These are phyloP conservation scores for Ceratina australensis DNA, from an alignment of 1,140 invertebrate genomes.

Conservation along the genomic window DNA sequence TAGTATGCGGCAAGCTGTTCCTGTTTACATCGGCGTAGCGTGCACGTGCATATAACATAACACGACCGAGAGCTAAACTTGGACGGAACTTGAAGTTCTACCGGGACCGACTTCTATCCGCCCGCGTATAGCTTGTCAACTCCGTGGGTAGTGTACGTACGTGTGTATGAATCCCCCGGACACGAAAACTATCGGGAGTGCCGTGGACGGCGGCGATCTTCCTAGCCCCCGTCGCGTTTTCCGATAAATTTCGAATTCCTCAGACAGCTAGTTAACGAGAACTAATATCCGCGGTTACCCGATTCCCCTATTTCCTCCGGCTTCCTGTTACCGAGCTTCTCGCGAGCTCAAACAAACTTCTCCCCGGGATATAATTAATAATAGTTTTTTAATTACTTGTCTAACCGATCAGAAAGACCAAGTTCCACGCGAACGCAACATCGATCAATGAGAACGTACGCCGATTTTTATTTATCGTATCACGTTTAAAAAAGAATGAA, in stretches of 20 bases:
- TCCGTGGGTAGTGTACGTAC: slow-evolving; percentile 6
- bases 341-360: not conserved
- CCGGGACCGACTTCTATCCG: slow-evolving; percentile 38
- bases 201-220: not conserved
- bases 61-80: slow-evolving; percentile 42
- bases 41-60: slow-evolving; percentile 35
- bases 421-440: too few relatives aligned
- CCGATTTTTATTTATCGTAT: too few relatives aligned
- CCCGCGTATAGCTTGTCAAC: slow-evolving; percentile 24
- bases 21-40: slow-evolving; percentile 22
- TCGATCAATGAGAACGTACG: too few relatives aligned
- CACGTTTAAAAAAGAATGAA: too few relatives aligned
- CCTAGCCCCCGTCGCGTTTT: not conserved
- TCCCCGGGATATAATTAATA: not conserved
- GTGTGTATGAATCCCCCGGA: slow-evolving; percentile 10
- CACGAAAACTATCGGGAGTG: slow-evolving; percentile 39
- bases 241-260: slow-evolving; percentile 4
- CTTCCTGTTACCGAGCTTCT: not conserved
- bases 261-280: slow-evolving; percentile 21
- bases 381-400: too few relatives aligned
- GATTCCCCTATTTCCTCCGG: not conserved
- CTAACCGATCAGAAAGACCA: too few relatives aligned
- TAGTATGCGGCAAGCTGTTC: slow-evolving; percentile 20
- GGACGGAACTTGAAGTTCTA: slow-evolving; percentile 49
- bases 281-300: slow-evolving; percentile 21